Conservation (phyloP, 35 echinoderm and acorn worm genomes). For the Apostichopus parvimensis region DNA sequence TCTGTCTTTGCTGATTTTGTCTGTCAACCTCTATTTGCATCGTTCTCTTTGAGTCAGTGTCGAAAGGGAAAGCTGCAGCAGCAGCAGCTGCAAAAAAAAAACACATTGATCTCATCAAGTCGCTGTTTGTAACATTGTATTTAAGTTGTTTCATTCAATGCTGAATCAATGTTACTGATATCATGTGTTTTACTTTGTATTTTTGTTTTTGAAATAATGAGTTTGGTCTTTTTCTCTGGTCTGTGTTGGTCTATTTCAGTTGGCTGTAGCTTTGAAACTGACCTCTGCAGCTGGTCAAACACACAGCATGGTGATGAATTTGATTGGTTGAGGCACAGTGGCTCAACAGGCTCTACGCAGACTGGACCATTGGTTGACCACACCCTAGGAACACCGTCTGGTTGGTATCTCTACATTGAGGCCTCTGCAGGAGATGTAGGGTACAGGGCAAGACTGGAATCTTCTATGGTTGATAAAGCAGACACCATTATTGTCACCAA, state of each 20-base stretch:
- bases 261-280: constrained; percentile 84
- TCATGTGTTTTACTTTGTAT: too few species aligned
- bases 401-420: constrained; percentile 82
- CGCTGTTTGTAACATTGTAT: too few species aligned
- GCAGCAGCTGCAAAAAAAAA: too few species aligned
- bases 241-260: not conserved
- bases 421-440: constrained; percentile 46
- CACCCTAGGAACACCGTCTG: constrained; percentile 64
- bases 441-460: constrained; percentile 57
- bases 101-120: too few species aligned
- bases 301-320: constrained; percentile 74
- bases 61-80: too few species aligned
- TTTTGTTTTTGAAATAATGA: too few species aligned
- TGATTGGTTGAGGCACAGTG: constrained; percentile 81
- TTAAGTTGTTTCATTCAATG: too few species aligned
- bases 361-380: constrained; percentile 80
- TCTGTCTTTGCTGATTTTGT: too few species aligned
- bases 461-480: constrained; percentile 32
- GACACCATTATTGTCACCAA: not conserved
- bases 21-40: too few species aligned
- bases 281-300: constrained; percentile 79
- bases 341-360: constrained; percentile 50
- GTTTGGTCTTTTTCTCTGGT: not conserved
- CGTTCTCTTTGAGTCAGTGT: too few species aligned
- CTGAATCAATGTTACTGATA: too few species aligned